Evolutionary conservation across 2,888 invertebrate species (phyloP), one percentile per base, ranked within the genome.

Genomic region (Cynaeus angustus): DNA sequence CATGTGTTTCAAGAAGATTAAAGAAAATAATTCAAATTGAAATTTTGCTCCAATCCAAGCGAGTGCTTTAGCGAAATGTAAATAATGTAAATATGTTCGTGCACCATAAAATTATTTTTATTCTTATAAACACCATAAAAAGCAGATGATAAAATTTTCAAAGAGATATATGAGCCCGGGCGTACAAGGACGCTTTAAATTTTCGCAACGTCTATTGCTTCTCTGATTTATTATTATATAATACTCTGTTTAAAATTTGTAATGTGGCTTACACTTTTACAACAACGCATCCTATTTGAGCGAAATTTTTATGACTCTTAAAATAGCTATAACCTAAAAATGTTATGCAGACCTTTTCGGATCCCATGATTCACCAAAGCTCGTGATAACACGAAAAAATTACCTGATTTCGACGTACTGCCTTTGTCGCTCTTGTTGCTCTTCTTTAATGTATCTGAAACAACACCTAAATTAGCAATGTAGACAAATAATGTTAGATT

Each of bases 51-150:
- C 62, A 68, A 68, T 68, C 43, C 62, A 14, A 10, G 38, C 48
- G 56, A 68, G 55, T 68, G 68, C 41, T 21, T 68, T 37, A 38
- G 43, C 58, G 30, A 52, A 67, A 52, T 59, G 58, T 64, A 62
- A 68, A 68, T 56, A 68, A 38, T 14, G 21, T 64, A 21, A 61
- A 61, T 56, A 56, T 61, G 53, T 43, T 53, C 61, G 45, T 53
- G 53, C 26, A 41, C 53, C 62, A 53, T 66, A 66, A 70, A 70
- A 70, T 70, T 58, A 50, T 65, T 69, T 69, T 65, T 59, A 66
- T 46, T 58, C 50, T 53, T 59, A 66, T 66, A 66, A 70, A 70
- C 70, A 70, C 61, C 55, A 59, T 70, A 66, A 70, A 70, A 68
- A 61, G 52, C 14, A 59, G 59, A 59, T 68, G 56, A 64, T 58